phyloP scores from a whole-genome alignment of 2,797 vertebrate genomes.

The Danionella dracula region DNA sequence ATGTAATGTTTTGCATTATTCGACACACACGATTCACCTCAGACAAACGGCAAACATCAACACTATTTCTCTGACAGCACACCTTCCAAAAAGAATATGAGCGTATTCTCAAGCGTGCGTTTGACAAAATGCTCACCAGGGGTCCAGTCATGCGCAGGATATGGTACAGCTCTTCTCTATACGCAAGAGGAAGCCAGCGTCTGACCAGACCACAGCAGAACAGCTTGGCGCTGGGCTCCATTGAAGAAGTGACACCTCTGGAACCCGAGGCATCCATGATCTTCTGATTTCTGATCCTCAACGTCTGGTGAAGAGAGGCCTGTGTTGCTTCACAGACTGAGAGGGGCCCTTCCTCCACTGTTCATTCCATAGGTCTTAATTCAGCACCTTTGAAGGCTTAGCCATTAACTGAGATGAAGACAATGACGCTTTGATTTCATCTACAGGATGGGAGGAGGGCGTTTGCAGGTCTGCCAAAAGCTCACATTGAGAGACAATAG shows the following conservation, averaged over 20 bases:
- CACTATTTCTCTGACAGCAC: background rate
- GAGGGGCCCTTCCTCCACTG: slow-evolving; percentile 3
- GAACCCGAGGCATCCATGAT: slow-evolving; percentile 31
- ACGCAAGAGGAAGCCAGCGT: slow-evolving; percentile 48
- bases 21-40: background rate
- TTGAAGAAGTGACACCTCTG: slow-evolving; percentile 9
- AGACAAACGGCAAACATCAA: background rate
- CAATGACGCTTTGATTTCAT: slow-evolving; percentile 41
- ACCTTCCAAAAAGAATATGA: background rate
- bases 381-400: slow-evolving; percentile 38
- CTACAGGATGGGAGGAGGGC: slow-evolving; percentile 23
- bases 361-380: slow-evolving; percentile 15
- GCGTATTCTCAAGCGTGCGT: background rate
- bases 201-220: slow-evolving; percentile 57
- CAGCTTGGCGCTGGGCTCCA: slow-evolving; percentile 46
- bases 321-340: background rate
- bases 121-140: slow-evolving; percentile 59
- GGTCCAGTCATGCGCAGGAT: slow-evolving; percentile 68
- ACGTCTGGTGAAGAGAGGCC: background rate
- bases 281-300: background rate
- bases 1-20: too few relatives aligned
- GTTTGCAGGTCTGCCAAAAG: background rate
- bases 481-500: background rate
- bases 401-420: slow-evolving; percentile 36
- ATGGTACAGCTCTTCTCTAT: slow-evolving; percentile 67